Evolutionary conservation across 1,140 invertebrate genomes (phyloP).

Genomic region (Drosophila ficusphila): DNA sequence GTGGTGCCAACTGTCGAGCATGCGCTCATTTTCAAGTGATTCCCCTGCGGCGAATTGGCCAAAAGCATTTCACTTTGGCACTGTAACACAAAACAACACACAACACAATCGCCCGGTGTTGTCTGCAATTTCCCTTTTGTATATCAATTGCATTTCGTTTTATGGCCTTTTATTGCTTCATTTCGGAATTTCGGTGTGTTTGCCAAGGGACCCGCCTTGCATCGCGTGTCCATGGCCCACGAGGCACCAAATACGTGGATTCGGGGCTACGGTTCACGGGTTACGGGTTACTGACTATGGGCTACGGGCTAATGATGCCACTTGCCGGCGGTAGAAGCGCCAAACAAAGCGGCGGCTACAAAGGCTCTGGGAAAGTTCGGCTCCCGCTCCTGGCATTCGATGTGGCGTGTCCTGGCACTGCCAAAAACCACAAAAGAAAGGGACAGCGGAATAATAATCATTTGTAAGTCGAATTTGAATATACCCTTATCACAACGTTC

Average conservation of each 20-base stretch:
- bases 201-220: conserved; percentile 10
- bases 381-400: conserved; percentile 58
- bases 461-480: too few species aligned
- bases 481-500: conserved; percentile 8
- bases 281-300: not conserved
- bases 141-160: conserved; percentile 76
- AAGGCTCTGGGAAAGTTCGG: conserved; percentile 33
- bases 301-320: conserved; percentile 53
- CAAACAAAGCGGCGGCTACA: conserved; percentile 32
- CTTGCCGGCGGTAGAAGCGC: conserved; percentile 42
- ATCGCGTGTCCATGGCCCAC: conserved; percentile 22
- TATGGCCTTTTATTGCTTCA: conserved; percentile 56
- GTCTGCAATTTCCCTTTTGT: conserved; percentile 72
- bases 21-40: conserved; percentile 41
- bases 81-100: conserved; percentile 30
- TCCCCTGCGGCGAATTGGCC: conserved; percentile 62
- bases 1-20: conserved; percentile 45
- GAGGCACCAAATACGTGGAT: conserved; percentile 4
- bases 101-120: conserved; percentile 25
- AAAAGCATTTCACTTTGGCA: conserved; percentile 25
- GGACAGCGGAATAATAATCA: not conserved
- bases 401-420: conserved; percentile 65
- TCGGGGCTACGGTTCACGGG: conserved; percentile 13
- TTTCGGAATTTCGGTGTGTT: conserved; percentile 45
- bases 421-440: conserved; percentile 67